These are phyloP conservation scores for Xestobium rufovillosum DNA, from an alignment of 2,888 invertebrate species.

Conservation along the genomic window DNA sequence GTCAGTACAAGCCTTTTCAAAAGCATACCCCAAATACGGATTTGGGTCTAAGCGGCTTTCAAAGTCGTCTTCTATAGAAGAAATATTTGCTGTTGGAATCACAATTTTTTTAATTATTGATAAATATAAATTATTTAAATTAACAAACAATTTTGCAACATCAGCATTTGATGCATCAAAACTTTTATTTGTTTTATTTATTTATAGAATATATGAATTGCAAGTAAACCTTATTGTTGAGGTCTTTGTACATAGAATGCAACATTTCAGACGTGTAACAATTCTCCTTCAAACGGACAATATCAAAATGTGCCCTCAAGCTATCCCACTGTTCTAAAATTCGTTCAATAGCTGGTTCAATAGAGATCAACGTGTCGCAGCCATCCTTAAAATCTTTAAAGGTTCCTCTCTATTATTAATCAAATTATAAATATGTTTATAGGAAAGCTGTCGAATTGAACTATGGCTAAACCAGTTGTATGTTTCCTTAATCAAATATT, in stretches of 20 bases:
- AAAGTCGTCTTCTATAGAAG: slow-evolving; percentile 1
- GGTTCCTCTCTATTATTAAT: slow-evolving; percentile 14
- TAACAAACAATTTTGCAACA: slow-evolving; percentile 10
- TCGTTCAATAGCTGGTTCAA: slow-evolving; percentile 19
- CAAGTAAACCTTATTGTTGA: slow-evolving; percentile 20
- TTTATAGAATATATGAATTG: slow-evolving; percentile 20
- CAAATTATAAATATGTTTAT: slow-evolving; percentile 13
- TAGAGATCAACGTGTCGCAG: slow-evolving; percentile 13
- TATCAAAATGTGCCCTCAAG: slow-evolving; percentile 18
- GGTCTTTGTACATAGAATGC: slow-evolving; percentile 22
- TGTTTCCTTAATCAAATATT: slow-evolving; percentile 21
- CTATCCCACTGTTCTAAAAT: slow-evolving; percentile 23
- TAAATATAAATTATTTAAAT: slow-evolving; percentile 6
- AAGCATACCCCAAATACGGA: slow-evolving; percentile 9
- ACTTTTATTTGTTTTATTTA: slow-evolving; percentile 17
- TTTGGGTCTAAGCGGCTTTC: slow-evolving; percentile 5
- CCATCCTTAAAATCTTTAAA: slow-evolving; percentile 8
- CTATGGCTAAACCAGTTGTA: slow-evolving; percentile 26
- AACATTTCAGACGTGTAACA: slow-evolving; percentile 24
- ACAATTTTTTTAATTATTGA: slow-evolving; percentile 9
- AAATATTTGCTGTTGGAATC: slow-evolving; percentile 2
- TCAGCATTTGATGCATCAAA: slow-evolving; percentile 15
- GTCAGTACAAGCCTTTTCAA: too few relatives aligned
- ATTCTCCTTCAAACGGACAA: slow-evolving; percentile 19
- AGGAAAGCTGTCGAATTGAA: slow-evolving; percentile 14